Evolutionary conservation across 2,797 vertebrate genomes (phyloP), one percentile per base, ranked within the genome.

Genomic region (Neosilurus mollespiculum): DNA sequence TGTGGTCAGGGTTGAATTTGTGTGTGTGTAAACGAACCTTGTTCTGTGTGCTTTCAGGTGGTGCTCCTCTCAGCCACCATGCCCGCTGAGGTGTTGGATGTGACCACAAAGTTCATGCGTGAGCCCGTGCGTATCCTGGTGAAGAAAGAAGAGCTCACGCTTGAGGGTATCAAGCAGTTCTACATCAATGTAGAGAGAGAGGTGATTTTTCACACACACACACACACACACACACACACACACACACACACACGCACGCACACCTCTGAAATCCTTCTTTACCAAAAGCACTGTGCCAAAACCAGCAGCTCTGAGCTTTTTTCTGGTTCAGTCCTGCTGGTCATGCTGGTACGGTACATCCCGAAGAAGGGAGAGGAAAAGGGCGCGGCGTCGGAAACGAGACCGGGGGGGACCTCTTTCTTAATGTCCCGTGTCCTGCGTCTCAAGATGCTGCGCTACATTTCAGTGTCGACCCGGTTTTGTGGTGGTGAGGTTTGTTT

Each of bases 151-250:
- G 98, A 99, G 91, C 96, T 99, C 89, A 98, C 98, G 89, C 95
- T 99, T 20, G 98, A 99, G 96, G 98, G 98, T 93, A 99, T 99
- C 91, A 99, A 99, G 93, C 98, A 99, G 16, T 99, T 99, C 94
- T 99, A 99, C 93, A 99, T 99, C 80, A 99, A 98, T 86, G 98
- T 99, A 84, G 98, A 99, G 87, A 93, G 96, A 93, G 98, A 99
- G 97, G 98, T 97, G 89, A 82, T 83, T 91, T 56, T 15, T 34
- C 18, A 30, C 4, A 4, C 51, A 37, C 18, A 3, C 26, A 20
- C 24, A 24, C 4, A 26, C 15, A n/a, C 10, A 4, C 7, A n/a
- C n/a, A n/a, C n/a, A n/a, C n/a, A n/a, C n/a, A n/a, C n/a, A n/a
- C n/a, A n/a, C n/a, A n/a, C n/a, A n/a, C n/a, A n/a, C n/a, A n/a